These are phyloP conservation scores for Lanistes nyassanus DNA, from an alignment of 1,140 invertebrate genomes.

Conservation along the genomic window DNA sequence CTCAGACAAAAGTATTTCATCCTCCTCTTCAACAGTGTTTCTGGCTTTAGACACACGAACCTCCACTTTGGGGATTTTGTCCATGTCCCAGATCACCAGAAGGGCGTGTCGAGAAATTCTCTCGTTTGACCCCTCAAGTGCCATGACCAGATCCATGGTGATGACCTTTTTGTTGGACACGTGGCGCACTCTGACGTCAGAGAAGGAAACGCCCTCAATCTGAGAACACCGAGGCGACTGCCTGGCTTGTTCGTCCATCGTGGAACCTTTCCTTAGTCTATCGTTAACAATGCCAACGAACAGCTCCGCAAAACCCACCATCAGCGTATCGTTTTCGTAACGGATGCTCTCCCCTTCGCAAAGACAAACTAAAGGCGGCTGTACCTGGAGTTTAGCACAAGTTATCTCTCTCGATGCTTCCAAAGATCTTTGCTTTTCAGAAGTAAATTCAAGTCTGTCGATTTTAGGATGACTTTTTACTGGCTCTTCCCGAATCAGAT, in stretches of 20 bases:
- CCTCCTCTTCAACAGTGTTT: neutral
- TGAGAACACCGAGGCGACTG: neutral
- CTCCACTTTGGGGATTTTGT: constrained; percentile 9
- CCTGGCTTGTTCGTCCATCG: too few species aligned
- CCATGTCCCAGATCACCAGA: neutral
- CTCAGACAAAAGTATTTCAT: neutral
- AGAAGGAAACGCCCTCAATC: constrained; percentile 7
- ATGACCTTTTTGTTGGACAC: neutral
- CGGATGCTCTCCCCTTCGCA: constrained; percentile 5
- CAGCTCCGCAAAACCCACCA: constrained; percentile 10
- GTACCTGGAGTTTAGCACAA: neutral
- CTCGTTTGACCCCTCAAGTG: constrained; percentile 9
- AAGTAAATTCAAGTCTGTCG: neutral
- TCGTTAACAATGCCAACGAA: neutral
- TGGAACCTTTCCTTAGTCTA: neutral
- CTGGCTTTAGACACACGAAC: neutral
- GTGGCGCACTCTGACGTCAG: constrained; percentile 2
- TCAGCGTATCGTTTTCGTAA: constrained; percentile 18
- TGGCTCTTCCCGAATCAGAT: neutral
- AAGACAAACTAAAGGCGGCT: constrained; percentile 16
- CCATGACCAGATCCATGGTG: constrained; percentile 7
- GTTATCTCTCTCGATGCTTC: neutral
- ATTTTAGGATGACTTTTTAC: too few species aligned
- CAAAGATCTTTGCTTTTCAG: neutral
- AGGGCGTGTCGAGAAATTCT: neutral